These are phyloP conservation scores for Chaetogeoica ovagalla DNA, from an alignment of 2,888 invertebrate genomes.

Conservation along the genomic window DNA sequence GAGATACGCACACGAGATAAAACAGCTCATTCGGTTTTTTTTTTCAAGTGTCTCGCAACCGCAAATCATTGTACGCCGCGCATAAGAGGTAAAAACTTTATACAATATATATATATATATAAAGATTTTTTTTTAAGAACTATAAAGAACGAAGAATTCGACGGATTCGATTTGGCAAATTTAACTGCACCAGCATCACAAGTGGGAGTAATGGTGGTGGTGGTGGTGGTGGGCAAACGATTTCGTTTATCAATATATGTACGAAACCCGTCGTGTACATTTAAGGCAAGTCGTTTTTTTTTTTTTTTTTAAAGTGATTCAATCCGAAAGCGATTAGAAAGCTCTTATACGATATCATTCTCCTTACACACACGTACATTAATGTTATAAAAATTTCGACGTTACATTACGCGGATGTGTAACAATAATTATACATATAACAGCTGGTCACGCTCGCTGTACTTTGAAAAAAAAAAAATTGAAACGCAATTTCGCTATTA, in stretches of 20 bases:
- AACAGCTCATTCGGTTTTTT: slow-evolving; percentile 12
- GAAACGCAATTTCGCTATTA: too few relatives aligned
- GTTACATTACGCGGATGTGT: background rate
- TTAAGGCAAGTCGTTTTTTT: slow-evolving; percentile 22
- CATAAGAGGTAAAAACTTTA: slow-evolving; percentile 5
- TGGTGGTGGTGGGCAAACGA: background rate
- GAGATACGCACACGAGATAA: slow-evolving; percentile 30
- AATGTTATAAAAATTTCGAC: background rate
- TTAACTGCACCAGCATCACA: background rate
- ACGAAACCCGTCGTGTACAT: slow-evolving; percentile 30
- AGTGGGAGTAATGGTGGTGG: background rate
- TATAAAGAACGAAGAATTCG: background rate
- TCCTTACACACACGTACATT: background rate
- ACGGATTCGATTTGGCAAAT: slow-evolving; percentile 18
- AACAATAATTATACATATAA: too few relatives aligned
- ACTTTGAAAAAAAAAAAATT: too few relatives aligned
- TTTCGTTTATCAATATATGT: slow-evolving; percentile 29
- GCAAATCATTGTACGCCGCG: slow-evolving; percentile 5
- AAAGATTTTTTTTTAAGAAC: background rate
- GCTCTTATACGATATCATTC: background rate
- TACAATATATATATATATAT: background rate
- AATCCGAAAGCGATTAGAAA: slow-evolving; percentile 45
- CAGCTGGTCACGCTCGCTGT: too few relatives aligned
- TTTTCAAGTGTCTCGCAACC: slow-evolving; percentile 2
- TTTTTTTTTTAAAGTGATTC: slow-evolving; percentile 29